phyloP scores from a whole-genome alignment of 2,113 vertebrate genomes.

The Tragelaphus scriptus region DNA sequence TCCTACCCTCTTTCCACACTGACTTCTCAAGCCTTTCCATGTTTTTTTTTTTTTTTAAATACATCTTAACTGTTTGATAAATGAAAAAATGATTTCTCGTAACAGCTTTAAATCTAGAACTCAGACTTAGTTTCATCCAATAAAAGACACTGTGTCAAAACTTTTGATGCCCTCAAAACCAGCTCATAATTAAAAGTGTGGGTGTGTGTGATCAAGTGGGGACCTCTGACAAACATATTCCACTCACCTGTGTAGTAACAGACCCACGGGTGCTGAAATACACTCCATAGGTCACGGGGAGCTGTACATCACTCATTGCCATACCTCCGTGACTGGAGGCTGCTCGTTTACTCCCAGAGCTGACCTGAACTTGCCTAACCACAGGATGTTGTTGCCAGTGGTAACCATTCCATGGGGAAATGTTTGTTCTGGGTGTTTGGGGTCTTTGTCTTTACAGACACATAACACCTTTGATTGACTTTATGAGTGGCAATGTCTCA shows the following conservation, averaged over 20 bases:
- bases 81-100: neutral
- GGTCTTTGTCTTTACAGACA: constrained; percentile 20
- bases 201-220: neutral
- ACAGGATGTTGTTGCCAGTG: constrained; percentile 48
- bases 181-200: neutral
- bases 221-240: neutral
- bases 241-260: neutral
- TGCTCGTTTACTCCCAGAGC: constrained; percentile 9
- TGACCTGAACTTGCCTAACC: constrained; percentile 55
- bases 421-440: constrained; percentile 25
- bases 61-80: neutral
- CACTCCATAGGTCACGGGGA: neutral
- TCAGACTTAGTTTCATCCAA: neutral
- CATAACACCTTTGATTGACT: neutral
- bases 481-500: neutral
- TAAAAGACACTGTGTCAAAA: neutral
- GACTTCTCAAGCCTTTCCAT: neutral
- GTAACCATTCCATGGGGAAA: constrained; percentile 40
- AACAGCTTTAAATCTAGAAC: neutral
- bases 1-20: neutral
- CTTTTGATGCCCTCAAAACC: neutral
- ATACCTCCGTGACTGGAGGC: neutral
- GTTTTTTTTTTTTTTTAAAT: neutral
- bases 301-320: neutral
- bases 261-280: neutral